Evolutionary conservation across 1,140 invertebrate genomes (phyloP).

Genomic region (Pararge aegeria): DNA sequence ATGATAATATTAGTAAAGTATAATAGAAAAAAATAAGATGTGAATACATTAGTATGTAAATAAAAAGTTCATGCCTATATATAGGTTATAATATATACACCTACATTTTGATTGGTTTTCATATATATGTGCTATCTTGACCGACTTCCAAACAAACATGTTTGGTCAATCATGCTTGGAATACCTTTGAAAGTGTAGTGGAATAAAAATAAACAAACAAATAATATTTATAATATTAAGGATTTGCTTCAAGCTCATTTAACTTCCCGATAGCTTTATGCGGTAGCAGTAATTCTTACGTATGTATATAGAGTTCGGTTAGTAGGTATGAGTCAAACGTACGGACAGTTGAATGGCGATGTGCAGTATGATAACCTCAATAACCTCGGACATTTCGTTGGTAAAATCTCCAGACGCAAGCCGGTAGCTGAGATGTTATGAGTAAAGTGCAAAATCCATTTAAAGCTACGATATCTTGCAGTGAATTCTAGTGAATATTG

Average conservation of each 20-base stretch:
- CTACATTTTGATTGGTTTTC: no score
- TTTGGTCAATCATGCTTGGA: no score
- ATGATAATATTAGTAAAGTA: conserved; percentile 17
- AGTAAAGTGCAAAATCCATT: not conserved
- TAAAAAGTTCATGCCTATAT: not conserved
- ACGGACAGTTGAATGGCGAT: conserved; percentile 6
- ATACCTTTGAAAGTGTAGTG: no score
- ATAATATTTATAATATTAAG: no score
- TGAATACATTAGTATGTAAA: not conserved
- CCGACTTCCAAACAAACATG: not conserved
- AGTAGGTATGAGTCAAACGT: conserved; percentile 1
- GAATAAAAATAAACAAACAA: no score
- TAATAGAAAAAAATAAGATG: not conserved
- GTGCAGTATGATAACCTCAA: conserved; percentile 3
- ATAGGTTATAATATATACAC: no score
- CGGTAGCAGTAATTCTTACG: not conserved
- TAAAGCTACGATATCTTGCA: not conserved
- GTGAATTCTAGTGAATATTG: no score
- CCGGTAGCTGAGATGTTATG: not conserved
- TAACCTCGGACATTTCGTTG: conserved; percentile 1
- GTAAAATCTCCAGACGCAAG: not conserved
- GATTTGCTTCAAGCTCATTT: no score
- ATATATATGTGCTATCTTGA: not conserved
- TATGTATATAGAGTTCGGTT: not conserved
- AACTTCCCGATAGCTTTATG: no score